A percentile compares a stretch with the other conserved stretches of the same genome.
phyloP scores from a whole-genome alignment of 2,888 invertebrate genomes.

The Maniola hyperantus region DNA sequence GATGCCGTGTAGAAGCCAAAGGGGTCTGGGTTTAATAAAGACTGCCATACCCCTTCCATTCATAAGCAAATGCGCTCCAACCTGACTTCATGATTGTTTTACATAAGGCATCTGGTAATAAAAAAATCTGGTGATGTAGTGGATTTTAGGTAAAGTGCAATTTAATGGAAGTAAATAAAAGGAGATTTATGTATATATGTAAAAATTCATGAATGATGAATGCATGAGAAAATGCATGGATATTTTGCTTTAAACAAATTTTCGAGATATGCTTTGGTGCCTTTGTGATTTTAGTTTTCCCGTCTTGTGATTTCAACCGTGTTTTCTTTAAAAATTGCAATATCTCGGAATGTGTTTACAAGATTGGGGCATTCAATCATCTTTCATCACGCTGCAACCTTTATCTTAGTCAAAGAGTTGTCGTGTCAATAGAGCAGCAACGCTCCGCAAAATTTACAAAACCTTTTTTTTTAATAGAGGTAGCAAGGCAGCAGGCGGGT shows the following conservation, averaged over 20 bases:
- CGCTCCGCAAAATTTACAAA: background rate
- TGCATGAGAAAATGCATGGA: background rate
- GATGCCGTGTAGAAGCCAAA: too few relatives aligned
- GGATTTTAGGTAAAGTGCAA: too few relatives aligned
- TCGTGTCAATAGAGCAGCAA: background rate
- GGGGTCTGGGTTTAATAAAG: too few relatives aligned
- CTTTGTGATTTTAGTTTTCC: background rate
- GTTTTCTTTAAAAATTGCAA: conserved; percentile 18
- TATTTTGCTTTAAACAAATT: background rate
- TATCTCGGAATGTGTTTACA: conserved; percentile 21
- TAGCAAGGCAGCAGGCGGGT: too few relatives aligned
- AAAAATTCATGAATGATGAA: background rate
- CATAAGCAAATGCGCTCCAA: too few relatives aligned
- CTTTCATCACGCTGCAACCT: conserved; percentile 17
- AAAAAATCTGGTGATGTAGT: too few relatives aligned
- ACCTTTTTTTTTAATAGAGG: background rate
- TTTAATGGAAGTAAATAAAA: background rate
- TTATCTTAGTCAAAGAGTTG: background rate
- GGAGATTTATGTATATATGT: background rate
- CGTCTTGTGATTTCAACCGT: conserved; percentile 7
- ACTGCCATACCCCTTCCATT: too few relatives aligned
- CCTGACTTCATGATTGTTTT: too few relatives aligned
- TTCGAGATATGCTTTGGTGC: background rate
- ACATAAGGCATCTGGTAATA: too few relatives aligned
- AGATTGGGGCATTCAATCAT: conserved; percentile 24